Evolutionary conservation across 2,113 vertebrate species (phyloP).

Genomic region (Kryptolebias marmoratus): DNA sequence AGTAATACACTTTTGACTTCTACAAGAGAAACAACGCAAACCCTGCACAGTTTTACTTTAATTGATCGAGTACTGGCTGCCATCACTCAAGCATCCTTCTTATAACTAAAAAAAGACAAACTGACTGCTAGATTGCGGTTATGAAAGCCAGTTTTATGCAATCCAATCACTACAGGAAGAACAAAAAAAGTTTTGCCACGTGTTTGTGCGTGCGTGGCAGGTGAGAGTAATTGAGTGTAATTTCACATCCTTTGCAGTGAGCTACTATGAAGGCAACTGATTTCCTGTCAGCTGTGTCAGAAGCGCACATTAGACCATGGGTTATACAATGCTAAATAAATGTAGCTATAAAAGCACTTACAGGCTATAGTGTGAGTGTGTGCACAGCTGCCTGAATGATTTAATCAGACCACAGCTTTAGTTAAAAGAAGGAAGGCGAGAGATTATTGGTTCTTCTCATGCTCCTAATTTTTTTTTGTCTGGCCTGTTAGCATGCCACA

Average conservation of each 20-base stretch:
- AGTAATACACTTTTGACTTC: background rate
- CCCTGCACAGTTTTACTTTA: background rate
- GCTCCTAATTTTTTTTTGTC: constrained; percentile 8
- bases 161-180: constrained; percentile 51
- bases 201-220: constrained; percentile 11
- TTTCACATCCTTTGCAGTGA: constrained; percentile 67
- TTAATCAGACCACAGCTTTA: constrained; percentile 28
- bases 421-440: constrained; percentile 9
- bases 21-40: background rate
- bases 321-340: constrained; percentile 27
- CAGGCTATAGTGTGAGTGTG: background rate
- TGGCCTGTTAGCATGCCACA: constrained; percentile 6
- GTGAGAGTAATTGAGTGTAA: constrained; percentile 51
- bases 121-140: background rate
- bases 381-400: background rate
- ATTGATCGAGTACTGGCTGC: background rate
- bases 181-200: constrained; percentile 5
- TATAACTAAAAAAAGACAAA: too few relatives aligned
- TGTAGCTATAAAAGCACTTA: constrained; percentile 11
- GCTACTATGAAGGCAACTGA: constrained; percentile 50
- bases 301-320: constrained; percentile 9
- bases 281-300: constrained; percentile 60
- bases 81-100: background rate
- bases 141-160: constrained; percentile 26
- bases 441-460: constrained; percentile 14